Conservation (phyloP, 2,888 invertebrate species). For the Perizoma affinitatum region DNA sequence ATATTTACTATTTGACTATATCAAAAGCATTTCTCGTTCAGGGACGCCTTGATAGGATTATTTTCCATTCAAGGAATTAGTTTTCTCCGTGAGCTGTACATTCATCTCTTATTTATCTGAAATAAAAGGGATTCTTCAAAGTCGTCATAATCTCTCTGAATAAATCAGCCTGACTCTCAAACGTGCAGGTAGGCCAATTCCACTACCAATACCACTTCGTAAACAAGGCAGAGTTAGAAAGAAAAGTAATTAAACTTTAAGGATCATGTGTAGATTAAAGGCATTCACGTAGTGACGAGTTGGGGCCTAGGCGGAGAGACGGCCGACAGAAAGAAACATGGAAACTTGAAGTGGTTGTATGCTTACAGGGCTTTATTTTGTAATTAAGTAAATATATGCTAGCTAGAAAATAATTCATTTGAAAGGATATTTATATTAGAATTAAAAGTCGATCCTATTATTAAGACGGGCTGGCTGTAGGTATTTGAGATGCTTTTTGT, state of each 20-base stretch:
- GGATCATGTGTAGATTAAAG: conserved; percentile 35
- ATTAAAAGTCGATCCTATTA: too few relatives aligned
- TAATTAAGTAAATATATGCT: too few relatives aligned
- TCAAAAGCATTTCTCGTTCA: conserved; percentile 16
- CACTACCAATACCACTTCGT: conserved; percentile 42
- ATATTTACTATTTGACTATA: conserved; percentile 8
- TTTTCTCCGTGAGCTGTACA: conserved; percentile 6
- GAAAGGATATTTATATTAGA: too few relatives aligned
- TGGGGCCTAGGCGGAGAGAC: not conserved
- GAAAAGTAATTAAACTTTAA: conserved; percentile 50
- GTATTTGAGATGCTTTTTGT: too few relatives aligned
- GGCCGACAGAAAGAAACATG: not conserved
- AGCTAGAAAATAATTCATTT: too few relatives aligned
- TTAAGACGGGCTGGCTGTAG: too few relatives aligned
- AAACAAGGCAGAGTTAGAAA: conserved; percentile 37
- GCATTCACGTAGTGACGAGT: conserved; percentile 12
- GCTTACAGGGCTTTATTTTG: too few relatives aligned
- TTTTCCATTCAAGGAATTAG: conserved; percentile 21
- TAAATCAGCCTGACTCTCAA: conserved; percentile 35
- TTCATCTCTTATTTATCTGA: conserved; percentile 10
- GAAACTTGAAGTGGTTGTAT: not conserved
- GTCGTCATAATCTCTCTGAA: conserved; percentile 15
- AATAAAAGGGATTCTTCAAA: conserved; percentile 5
- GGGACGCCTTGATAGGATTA: conserved; percentile 17
- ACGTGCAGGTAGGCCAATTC: conserved; percentile 46